A percentile compares a stretch with the other conserved stretches of the same genome.
Evolutionary conservation across 2,113 vertebrate species (phyloP).

Genomic region (Zosterops pallidus): DNA sequence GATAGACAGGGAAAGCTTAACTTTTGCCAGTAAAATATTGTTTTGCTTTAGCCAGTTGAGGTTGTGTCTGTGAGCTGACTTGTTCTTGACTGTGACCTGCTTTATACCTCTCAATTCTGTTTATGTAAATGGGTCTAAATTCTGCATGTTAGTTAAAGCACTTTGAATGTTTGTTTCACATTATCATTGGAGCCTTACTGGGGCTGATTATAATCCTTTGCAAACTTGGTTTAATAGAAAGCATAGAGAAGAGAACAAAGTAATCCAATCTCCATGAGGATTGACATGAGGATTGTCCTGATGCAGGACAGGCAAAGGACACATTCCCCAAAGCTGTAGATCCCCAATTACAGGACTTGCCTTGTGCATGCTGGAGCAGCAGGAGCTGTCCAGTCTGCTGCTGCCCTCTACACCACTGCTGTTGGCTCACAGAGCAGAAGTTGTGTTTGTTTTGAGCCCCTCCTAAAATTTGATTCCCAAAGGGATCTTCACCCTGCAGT

Average conservation of each 20-base stretch:
- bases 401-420: not conserved
- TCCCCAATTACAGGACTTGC: not conserved
- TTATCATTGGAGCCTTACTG: not conserved
- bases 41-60: not conserved
- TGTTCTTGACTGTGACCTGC: not conserved
- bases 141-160: not conserved
- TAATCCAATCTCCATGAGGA: not conserved
- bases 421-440: not conserved
- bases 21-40: not conserved
- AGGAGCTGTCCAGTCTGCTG: not conserved
- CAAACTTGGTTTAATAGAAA: conserved; percentile 12
- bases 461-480: not conserved
- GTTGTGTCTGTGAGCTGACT: not conserved
- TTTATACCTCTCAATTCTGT: not conserved
- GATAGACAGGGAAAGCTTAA: not conserved
- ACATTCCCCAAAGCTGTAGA: not conserved
- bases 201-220: not conserved
- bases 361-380: not conserved
- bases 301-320: not conserved
- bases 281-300: not conserved
- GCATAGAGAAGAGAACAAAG: not conserved
- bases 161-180: not conserved
- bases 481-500: not conserved
- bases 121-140: not conserved
- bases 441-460: not conserved